phyloP scores from a whole-genome alignment of 92 coral and sea anemone species.

The Pocillopora meandrina region DNA sequence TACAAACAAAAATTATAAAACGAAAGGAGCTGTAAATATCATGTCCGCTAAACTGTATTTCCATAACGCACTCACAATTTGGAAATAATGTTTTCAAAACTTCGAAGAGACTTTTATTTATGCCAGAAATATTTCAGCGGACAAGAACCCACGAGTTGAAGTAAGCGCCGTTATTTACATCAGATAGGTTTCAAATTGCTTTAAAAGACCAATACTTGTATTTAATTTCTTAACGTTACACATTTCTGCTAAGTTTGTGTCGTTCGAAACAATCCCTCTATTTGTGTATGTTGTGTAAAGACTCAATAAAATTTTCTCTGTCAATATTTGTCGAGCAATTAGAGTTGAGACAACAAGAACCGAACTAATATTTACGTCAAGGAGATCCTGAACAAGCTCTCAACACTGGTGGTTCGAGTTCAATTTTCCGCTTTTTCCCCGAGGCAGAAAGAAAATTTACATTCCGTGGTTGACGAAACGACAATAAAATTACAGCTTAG shows the following conservation, averaged over 20 bases:
- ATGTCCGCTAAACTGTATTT: constrained; percentile 24
- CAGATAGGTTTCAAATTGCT: constrained; percentile 36
- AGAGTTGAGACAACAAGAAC: constrained; percentile 39
- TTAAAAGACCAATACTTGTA: constrained; percentile 39
- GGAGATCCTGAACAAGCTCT: constrained; percentile 19
- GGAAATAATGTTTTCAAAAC: constrained; percentile 5
- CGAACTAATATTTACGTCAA: constrained; percentile 18
- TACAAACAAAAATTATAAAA: constrained; percentile 34
- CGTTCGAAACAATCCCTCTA: constrained; percentile 40
- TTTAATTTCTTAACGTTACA: constrained; percentile 32
- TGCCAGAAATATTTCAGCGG: constrained; percentile 32
- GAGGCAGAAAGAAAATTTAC: background rate
- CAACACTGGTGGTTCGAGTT: background rate
- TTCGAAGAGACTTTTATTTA: constrained; percentile 29
- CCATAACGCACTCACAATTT: constrained; percentile 19
- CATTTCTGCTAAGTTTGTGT: constrained; percentile 22
- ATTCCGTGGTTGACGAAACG: constrained; percentile 23
- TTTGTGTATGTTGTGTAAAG: constrained; percentile 47
- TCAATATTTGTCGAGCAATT: constrained; percentile 55
- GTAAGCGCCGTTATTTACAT: constrained; percentile 41
- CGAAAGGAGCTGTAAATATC: constrained; percentile 31
- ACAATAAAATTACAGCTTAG: constrained; percentile 5
- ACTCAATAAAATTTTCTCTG: constrained; percentile 42
- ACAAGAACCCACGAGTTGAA: constrained; percentile 12
- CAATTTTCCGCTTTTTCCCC: constrained; percentile 11